Base-by-base conservation (phyloP, 2,888 invertebrate species). In the Leptinotarsa rubiginosa region DNA sequence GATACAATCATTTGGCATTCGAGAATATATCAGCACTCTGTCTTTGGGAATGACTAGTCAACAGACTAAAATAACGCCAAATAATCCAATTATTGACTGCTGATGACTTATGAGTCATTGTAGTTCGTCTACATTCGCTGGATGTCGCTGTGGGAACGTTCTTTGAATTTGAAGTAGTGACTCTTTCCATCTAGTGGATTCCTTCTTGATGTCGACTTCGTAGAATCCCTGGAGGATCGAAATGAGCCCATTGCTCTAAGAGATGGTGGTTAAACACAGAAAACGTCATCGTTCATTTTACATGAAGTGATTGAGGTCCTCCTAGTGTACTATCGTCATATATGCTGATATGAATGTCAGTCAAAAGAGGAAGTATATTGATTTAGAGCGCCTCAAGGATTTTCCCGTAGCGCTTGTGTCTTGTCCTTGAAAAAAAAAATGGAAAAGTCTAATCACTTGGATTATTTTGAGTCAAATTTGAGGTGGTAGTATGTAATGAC, bases 131-230 rank as follows among this genome's bases (percentile, higher is more conserved):
- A 87, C 65, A 88, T 86, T 78, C 89, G 88, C 84, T 90, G 90
- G 80, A 90, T 91, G 84, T 91, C 91, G 81, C 91, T 91, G 82
- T 90, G 90, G 69, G 91, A 91, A 84, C 91, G 90, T 86, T 91
- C 91, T 91, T n/a, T 86, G 77, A 88, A 88, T 84, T 87, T 87
- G 74, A 88, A 87, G 77, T 85, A 85, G 18, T 54, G 68, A 68
- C 41, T 41, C 77, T 86, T 86, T 76, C 83, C 82, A 68, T 85
- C 85, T 47, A 77, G 74, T 72, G 77, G 69, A 79, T 80, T 73
- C 79, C 82, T 73, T 80, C 80, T 80, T 84, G 78, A 56, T 70
- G 77, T 54, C 70, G 77, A 68, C 70, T 76, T 65, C 25, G 83
- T 80, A 3, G 68, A 68, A 66, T 84, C 85, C 73, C 84, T 82